Evolutionary conservation across 2,113 vertebrate species (phyloP).

Genomic region (Erythrolamprus reginae): DNA sequence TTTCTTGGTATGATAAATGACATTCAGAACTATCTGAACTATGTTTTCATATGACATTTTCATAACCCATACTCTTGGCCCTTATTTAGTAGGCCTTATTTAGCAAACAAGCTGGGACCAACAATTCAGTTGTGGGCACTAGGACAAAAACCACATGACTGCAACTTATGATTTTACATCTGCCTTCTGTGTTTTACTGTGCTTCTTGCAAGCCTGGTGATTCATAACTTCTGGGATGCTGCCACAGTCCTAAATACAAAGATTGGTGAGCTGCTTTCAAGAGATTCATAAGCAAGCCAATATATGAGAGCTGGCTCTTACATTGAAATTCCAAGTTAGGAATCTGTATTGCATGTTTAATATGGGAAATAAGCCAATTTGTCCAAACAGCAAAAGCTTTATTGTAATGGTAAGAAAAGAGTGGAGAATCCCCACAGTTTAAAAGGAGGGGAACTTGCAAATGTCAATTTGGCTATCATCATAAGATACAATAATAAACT

Average conservation of each 20-base stretch:
- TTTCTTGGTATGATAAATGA: not conserved
- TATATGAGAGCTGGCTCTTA: not conserved
- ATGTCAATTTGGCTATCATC: not conserved
- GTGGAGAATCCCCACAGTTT: not conserved
- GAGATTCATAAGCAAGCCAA: not conserved
- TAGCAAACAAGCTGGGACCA: not conserved
- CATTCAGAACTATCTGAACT: not conserved
- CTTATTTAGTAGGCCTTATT: not conserved
- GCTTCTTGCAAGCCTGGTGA: not conserved
- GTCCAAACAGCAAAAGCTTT: too few relatives aligned
- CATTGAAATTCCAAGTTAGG: too few relatives aligned
- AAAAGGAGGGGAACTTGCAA: not conserved
- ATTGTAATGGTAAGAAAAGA: too few relatives aligned
- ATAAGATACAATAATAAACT: not conserved
- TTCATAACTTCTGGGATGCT: not conserved
- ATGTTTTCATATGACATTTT: not conserved
- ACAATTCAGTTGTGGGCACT: not conserved
- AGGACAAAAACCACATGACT: not conserved
- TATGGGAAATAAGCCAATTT: too few relatives aligned
- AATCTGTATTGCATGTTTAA: too few relatives aligned
- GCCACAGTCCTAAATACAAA: not conserved
- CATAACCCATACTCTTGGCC: not conserved
- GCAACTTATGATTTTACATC: not conserved
- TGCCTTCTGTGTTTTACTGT: not conserved
- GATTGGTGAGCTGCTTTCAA: not conserved